Evolutionary conservation across 2,888 invertebrate species (phyloP), one percentile per base, ranked within the genome.

Genomic region (Aradus depressus): DNA sequence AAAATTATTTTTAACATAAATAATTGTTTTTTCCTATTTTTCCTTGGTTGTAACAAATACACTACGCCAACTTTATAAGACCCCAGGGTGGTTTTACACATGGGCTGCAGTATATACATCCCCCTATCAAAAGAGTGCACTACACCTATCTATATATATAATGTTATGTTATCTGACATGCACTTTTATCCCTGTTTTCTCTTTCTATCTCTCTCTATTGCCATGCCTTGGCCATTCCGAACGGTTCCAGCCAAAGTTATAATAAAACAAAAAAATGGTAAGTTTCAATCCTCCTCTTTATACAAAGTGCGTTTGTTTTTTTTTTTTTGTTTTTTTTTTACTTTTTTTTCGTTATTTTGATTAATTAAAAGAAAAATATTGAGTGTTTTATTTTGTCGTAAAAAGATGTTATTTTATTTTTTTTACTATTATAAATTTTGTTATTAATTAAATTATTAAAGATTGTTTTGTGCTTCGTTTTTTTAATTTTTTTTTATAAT

Each of bases 211-310:
- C 55, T 57, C 56, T 60, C 58, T 60, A 57, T 60, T 57, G 58
- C 58, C 57, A 58, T 60, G 60, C 60, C 58, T 58, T 60, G 60
- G 60, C 55, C 60, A 53, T 55, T 58, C 55, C 58, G 58, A 53
- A 55, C 57, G 58, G 44, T 54, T 54, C 57, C 69, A 68, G 69
- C 69, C 65, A 69, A 70, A 70, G 67, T 69, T 65, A 68, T 69
- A 67, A 65, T 68, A 66, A 66, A 68, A 68, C 69, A 68, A 68
- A 69, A 68, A 63, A 69, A 67, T 66, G 69, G 69, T 69, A 68
- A 69, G 69, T 69, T 59, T 50, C 35, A 50, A 43, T 51, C 53
- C 47, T 52, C 52, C 55, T 51, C 51, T 51, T 53, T 50, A 42
- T 47, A 49, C 18, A 44, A 39, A 43, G 53, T 49, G 52, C 50